Conservation (phyloP, 2,888 invertebrate genomes). For the Diabrotica balteata region DNA sequence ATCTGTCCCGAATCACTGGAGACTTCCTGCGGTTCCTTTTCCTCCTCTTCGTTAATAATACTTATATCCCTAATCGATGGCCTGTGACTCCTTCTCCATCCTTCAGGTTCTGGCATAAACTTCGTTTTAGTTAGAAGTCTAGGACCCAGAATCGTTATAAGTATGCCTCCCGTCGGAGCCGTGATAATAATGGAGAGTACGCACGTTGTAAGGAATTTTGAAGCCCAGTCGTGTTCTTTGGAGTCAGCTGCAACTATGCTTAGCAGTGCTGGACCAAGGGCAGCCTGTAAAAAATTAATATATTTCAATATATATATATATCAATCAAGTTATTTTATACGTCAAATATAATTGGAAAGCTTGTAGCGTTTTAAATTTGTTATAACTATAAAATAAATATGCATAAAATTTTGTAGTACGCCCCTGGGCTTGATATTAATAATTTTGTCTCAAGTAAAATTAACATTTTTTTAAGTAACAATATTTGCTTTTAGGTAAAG, state of each 20-base stretch:
- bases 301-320: too few species aligned
- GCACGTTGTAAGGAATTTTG: constrained; percentile 77
- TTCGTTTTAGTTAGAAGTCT: constrained; percentile 79
- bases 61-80: constrained; percentile 87
- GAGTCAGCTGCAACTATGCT: constrained; percentile 66
- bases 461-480: too few species aligned
- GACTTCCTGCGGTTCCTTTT: constrained; percentile 58
- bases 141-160: constrained; percentile 81
- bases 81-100: constrained; percentile 81
- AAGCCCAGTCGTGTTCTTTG: constrained; percentile 67
- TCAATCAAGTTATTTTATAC: too few species aligned
- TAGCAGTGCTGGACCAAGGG: constrained; percentile 79
- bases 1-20: constrained; percentile 3
- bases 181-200: constrained; percentile 85
- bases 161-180: constrained; percentile 82
- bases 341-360: too few species aligned
- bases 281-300: constrained; percentile 65
- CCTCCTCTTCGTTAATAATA: constrained; percentile 84
- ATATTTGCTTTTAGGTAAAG: too few species aligned
- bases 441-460: too few species aligned
- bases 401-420: too few species aligned
- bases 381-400: too few species aligned
- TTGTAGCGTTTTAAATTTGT: too few species aligned
- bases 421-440: too few species aligned
- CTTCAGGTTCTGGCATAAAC: constrained; percentile 68